Percentiles rank a stretch among this genome's conserved stretches.
Conservation (phyloP, 2,888 invertebrate species). For the Tanytarsus gracilentus region DNA sequence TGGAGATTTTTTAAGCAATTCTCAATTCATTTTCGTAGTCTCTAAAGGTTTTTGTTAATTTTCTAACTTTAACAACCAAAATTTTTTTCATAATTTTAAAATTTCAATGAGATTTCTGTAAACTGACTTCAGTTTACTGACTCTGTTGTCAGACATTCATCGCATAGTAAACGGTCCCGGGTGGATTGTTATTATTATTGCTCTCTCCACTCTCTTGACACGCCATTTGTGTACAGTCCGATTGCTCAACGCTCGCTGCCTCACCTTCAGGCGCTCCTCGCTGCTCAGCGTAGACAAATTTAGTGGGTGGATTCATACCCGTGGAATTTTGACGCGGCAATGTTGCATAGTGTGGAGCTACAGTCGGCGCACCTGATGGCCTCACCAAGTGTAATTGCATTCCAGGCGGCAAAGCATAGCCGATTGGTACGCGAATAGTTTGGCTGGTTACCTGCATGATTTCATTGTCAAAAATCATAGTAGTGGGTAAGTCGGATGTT, state of each 20-base stretch:
- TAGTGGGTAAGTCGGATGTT: not conserved
- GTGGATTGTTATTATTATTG: constrained; percentile 30
- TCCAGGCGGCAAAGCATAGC: constrained; percentile 43
- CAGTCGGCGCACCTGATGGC: constrained; percentile 35
- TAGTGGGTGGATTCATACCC: constrained; percentile 30
- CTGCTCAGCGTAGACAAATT: constrained; percentile 40
- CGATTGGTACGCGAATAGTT: constrained; percentile 45
- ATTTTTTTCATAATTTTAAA: not conserved
- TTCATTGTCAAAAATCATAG: constrained; percentile 4
- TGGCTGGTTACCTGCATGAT: constrained; percentile 44
- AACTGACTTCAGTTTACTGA: constrained; percentile 41
- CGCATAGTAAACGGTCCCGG: constrained; percentile 63
- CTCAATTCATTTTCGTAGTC: too few relatives aligned
- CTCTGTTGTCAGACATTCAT: constrained; percentile 81
- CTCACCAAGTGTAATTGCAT: constrained; percentile 46
- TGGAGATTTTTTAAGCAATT: too few relatives aligned
- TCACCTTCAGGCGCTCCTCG: constrained; percentile 63
- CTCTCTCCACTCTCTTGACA: constrained; percentile 45
- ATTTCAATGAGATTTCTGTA: too few relatives aligned
- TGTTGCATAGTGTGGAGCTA: constrained; percentile 36
- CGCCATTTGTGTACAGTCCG: constrained; percentile 40
- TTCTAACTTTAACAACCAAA: too few relatives aligned
- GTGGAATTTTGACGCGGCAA: constrained; percentile 32
- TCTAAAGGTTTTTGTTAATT: too few relatives aligned
- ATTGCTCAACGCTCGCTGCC: constrained; percentile 53